Evolutionary conservation across 2,888 invertebrate genomes (phyloP), one percentile per base, ranked within the genome.

Genomic region (Drosophila phalerata): DNA sequence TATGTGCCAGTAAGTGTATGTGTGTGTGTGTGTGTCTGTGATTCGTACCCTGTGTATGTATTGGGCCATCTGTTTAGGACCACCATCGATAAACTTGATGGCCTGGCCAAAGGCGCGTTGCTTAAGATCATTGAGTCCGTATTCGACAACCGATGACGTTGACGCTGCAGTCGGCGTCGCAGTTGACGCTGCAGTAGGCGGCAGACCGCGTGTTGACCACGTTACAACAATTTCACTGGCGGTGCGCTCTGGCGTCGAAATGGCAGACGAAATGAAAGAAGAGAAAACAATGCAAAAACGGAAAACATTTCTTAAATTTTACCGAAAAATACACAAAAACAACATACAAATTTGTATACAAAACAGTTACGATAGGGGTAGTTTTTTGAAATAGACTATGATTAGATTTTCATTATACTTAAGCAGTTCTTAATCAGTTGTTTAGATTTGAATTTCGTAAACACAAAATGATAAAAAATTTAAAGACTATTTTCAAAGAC

Each of bases 141-240:
- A 97, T 91, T 96, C 95, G 25, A 97, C 97, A 32, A 95, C 85
- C 4, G 53, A 19, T 30, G 30, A 6, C 3, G 37, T 28, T n/a
- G 45, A 58, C 52, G 25, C 25, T 25, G 25, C 25, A 19, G 6
- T 38, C 3, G 19, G 3, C 19, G 22, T 22, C 4, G 22, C 28
- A 28, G 28, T 28, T 4, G 11, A 11, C 65, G 48, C 57, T 9
- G 32, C 53, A 51, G 32, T 48, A 93, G 13, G 93, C 81, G 0
- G 96, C 95, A 79, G 95, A 89, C 95, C 94, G 89, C 94, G 94
- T 10, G 97, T 97, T 2, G 95, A 95, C 97, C 97, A 97, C 75
- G 97, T 97, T 32, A 97, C 95, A 30, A 96, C 94, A 76, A 97
- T 95, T 85, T 96, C 95, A 64, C 81, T 88, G 74, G 93, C 94